Percentiles rank a stretch among this genome's conserved stretches.
These are phyloP conservation scores for Neotoxoptera formosana DNA, from an alignment of 1,140 invertebrate genomes.

Conservation along the genomic window DNA sequence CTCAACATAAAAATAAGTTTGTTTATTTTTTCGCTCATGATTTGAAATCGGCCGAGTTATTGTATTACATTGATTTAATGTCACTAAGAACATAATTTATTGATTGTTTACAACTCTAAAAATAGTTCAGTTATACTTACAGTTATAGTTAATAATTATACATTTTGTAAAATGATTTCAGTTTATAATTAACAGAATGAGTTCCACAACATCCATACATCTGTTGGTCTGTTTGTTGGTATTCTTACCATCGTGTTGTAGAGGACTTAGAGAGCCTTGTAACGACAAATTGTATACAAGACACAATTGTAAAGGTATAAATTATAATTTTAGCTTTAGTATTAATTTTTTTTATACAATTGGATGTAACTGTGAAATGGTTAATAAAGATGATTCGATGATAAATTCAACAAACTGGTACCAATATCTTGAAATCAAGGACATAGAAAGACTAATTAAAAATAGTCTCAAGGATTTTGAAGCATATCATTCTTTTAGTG, in stretches of 20 bases:
- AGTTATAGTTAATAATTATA: background rate
- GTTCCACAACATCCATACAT: background rate
- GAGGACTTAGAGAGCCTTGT: background rate
- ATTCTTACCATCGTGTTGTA: background rate
- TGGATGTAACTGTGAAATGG: background rate
- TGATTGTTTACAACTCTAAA: too few relatives aligned
- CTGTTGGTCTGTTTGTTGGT: background rate
- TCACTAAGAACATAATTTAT: too few relatives aligned
- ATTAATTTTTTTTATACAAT: background rate
- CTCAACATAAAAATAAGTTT: too few relatives aligned
- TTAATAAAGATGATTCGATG: too few relatives aligned
- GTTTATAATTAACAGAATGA: background rate
- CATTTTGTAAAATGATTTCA: background rate
- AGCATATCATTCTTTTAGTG: too few relatives aligned
- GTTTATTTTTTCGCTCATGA: too few relatives aligned
- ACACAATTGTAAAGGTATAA: background rate
- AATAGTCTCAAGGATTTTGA: background rate
- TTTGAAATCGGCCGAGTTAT: too few relatives aligned
- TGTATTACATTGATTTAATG: background rate
- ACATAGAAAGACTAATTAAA: background rate
- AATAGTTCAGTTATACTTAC: too few relatives aligned
- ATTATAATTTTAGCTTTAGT: background rate
- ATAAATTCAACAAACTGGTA: background rate
- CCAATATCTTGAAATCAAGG: background rate
- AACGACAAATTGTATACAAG: too few relatives aligned